phyloP scores from a whole-genome alignment of 2,113 vertebrate genomes.

The Suricata suricatta region DNA sequence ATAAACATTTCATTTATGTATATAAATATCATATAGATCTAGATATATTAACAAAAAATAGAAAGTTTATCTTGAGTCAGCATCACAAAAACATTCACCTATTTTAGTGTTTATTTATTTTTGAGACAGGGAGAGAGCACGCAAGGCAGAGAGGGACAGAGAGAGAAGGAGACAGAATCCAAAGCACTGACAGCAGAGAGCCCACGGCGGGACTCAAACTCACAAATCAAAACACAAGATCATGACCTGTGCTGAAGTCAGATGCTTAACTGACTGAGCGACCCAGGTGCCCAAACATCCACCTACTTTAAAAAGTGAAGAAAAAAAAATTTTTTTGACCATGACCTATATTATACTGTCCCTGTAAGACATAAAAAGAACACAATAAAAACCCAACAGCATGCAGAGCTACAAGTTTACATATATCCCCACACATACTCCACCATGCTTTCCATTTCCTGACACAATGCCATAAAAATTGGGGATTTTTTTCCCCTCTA shows the following conservation, averaged over 20 bases:
- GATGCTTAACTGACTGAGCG: no score
- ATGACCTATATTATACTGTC: not conserved
- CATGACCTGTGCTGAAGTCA: no score
- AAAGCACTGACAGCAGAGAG: no score
- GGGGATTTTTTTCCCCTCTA: not conserved
- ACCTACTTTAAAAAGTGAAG: not conserved
- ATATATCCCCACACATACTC: not conserved
- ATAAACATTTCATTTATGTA: not conserved
- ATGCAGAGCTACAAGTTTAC: not conserved
- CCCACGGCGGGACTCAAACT: no score
- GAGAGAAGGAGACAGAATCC: no score
- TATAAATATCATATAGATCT: not conserved
- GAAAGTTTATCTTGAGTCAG: slow-evolving; percentile 1
- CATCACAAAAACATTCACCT: not conserved
- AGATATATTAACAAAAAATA: not conserved
- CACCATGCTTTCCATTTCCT: not conserved
- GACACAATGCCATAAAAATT: not conserved
- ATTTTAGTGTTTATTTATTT: not conserved
- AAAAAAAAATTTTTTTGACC: not conserved
- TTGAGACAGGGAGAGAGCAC: no score
- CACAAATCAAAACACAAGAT: no score
- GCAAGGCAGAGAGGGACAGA: no score
- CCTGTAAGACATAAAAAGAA: not conserved
- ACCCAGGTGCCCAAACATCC: no score
- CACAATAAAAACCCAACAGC: not conserved